Conservation (phyloP, 2,888 invertebrate genomes). For the Drosophila paracracens region DNA sequence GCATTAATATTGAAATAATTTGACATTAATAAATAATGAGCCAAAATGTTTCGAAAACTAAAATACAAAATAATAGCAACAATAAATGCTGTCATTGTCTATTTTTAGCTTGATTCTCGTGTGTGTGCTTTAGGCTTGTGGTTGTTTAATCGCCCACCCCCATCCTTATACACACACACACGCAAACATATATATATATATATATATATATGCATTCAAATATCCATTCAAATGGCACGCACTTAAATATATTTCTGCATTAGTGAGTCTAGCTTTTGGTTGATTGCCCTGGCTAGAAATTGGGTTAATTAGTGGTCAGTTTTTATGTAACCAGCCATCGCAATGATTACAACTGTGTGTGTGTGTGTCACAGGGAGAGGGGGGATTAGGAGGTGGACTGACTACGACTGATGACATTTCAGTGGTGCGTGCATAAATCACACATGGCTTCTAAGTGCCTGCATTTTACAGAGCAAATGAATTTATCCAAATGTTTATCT, state of each 20-base stretch:
- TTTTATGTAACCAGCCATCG: constrained; percentile 56
- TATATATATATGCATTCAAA: neutral
- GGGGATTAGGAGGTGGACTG: constrained; percentile 4
- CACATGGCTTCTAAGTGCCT: neutral
- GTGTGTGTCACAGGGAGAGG: neutral
- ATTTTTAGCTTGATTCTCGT: constrained; percentile 14
- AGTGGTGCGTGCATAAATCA: constrained; percentile 14
- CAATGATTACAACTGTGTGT: constrained; percentile 5
- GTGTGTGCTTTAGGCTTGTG: neutral
- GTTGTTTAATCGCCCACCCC: constrained; percentile 7
- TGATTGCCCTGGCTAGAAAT: constrained; percentile 55
- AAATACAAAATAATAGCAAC: constrained; percentile 38
- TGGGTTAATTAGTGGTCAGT: constrained; percentile 76
- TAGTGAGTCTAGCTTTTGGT: constrained; percentile 37
- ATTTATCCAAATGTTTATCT: neutral
- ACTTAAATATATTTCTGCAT: constrained; percentile 45
- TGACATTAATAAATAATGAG: constrained; percentile 71
- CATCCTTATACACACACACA: neutral
- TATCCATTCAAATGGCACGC: constrained; percentile 20
- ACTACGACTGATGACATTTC: constrained; percentile 44
- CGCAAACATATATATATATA: neutral
- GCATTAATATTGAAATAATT: constrained; percentile 78
- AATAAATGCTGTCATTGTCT: constrained; percentile 54
- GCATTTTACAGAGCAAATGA: neutral
- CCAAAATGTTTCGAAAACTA: constrained; percentile 36